Evolutionary conservation across 2,797 vertebrate genomes (phyloP).

Genomic region (Morus bassanus): DNA sequence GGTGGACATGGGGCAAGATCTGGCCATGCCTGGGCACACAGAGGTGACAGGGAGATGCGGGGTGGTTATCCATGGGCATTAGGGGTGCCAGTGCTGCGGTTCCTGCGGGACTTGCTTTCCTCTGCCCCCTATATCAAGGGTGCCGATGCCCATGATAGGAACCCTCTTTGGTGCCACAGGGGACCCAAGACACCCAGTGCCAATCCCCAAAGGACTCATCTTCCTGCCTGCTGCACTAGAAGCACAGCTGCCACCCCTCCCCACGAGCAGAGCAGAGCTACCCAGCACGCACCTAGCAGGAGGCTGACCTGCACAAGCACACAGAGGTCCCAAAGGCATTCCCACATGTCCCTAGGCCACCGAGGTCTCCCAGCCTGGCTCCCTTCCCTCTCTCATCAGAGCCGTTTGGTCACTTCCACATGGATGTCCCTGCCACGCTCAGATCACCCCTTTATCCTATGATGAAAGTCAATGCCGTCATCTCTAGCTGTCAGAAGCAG

Average conservation of each 20-base stretch:
- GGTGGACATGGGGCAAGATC: rapidly evolving
- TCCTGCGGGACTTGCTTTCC: neutral
- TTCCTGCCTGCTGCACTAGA: neutral
- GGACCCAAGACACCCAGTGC: neutral
- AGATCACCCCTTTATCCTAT: neutral
- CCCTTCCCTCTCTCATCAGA: neutral
- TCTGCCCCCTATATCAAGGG: neutral
- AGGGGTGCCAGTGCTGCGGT: neutral
- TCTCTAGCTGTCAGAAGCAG: neutral
- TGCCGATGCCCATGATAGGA: neutral
- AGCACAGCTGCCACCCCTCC: neutral
- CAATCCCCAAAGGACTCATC: neutral
- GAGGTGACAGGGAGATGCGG: neutral
- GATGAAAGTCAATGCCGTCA: neutral
- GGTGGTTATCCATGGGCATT: neutral
- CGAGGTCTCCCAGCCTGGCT: neutral
- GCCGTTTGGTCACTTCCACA: neutral
- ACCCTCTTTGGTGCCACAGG: neutral
- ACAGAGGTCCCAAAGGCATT: neutral
- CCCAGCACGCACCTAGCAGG: neutral
- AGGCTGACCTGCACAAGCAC: neutral
- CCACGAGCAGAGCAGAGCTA: neutral
- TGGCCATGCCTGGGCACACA: rapidly evolving
- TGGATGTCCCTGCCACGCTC: neutral
- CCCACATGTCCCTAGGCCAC: neutral